Base-by-base conservation (phyloP, 2,797 vertebrate genomes). In the Hoplostethus atlanticus region DNA sequence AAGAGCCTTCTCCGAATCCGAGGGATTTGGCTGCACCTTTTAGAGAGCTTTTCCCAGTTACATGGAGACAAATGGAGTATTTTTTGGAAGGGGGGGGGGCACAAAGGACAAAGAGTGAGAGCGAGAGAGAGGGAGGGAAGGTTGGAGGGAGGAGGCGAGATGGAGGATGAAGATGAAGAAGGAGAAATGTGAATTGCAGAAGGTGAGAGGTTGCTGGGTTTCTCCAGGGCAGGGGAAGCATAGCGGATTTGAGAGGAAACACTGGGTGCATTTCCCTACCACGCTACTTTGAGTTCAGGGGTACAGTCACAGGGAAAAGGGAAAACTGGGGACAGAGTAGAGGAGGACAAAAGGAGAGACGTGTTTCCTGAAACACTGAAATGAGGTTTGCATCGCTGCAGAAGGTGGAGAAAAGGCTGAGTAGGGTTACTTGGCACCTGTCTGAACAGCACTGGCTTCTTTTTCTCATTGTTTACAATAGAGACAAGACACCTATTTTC, bases 11-110 rank as follows among this genome's bases (percentile, higher is more conserved):
- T 88, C 56, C 51, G 84, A 86, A 85, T 90, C 81, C 79, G 25
- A 17, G 60, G 73, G 84, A 89, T 92, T 87, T 92, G 74, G 75
- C 82, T 86, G 69, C 52, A 82, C 63, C 82, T 91, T 88, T 88
- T 76, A 88, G 72, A 68, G 76, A 79, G 76, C 36, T 79, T 91
- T 89, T 79, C 76, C 65, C 56, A 81, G 71, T 85, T 82, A 71
- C 54, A 76, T 78, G 52, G 30, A 88, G 84, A 91, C 70, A 86
- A 87, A 85, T 64, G 73, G 48, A 71, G 38, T 63, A n/a, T 69
- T 62, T 73, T 63, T 69, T 57, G 30, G 15, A 15, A n/a, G 16
- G n/a, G n/a, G 51, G 34, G 64, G 11, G n/a, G 57, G 76, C 17
- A 64, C 63, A 63, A 71, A 78, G 55, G 47, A 81, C 25, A 2